Base-by-base conservation (phyloP, 2,797 vertebrate genomes). In the Microhierax caerulescens region DNA sequence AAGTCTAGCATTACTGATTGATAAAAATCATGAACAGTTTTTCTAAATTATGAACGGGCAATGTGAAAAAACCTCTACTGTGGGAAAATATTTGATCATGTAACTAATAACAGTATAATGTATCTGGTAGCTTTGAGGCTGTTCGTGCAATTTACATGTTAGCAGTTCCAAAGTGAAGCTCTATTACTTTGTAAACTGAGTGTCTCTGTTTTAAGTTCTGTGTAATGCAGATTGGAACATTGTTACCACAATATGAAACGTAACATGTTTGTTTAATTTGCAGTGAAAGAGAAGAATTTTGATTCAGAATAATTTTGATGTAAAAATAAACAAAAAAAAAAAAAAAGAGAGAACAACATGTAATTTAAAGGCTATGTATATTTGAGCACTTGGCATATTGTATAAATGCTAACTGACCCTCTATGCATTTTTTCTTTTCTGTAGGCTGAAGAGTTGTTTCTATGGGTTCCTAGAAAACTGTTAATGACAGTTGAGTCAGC, bases 401-500 rank as follows among this genome's bases (percentile, higher is more conserved):
- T 53, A 32, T 63, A 76, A 77, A n/a, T 86, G 45, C 9, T 95
- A 37, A 51, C 64, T 91, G 79, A 79, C 34, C 36, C 21, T 87
- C 20, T 91, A 0, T 80, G 39, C 20, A 7, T 84, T 73, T 89
- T 68, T 93, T 70, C 45, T 45, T 93, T 92, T 84, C 61, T 90
- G 30, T 73, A 99, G 99, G 99, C 99, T 88, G 99, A 99, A 97
- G 99, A 99, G 89, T 97, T 99, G 61, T 99, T 99, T 97, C 98
- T 99, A 68, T 99, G 99, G 99, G 98, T 99, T 97, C 99, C 99
- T 93, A 98, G 99, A 95, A 99, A 99, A 98, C 98, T 99, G 97
- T 96, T 99, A 88, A 99, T 99, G 99, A 99, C 99, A 0, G 99
- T 99, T 94, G 99, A 99, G 95, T 99, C 99, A 8, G 99, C 99